These are phyloP conservation scores for Drosophila paracracens DNA, from an alignment of 2,888 invertebrate genomes.

Conservation along the genomic window DNA sequence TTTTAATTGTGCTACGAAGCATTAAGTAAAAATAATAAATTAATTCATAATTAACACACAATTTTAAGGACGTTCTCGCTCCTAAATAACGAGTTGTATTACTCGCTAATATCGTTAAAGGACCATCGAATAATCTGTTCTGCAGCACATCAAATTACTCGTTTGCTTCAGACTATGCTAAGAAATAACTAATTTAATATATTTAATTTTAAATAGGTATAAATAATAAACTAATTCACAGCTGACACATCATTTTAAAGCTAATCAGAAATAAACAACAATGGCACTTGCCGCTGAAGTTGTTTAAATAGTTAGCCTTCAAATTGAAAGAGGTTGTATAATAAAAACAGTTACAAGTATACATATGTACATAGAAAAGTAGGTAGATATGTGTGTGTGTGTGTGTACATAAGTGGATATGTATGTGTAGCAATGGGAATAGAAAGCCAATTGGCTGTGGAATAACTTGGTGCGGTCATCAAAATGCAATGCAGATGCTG, in stretches of 20 bases:
- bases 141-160: too few species aligned
- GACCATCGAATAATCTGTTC: background rate
- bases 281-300: slow-evolving; percentile 21
- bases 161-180: too few species aligned
- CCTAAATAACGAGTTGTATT: background rate
- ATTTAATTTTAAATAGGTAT: background rate
- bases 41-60: background rate
- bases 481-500: slow-evolving; percentile 60
- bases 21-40: background rate
- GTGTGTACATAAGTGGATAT: background rate
- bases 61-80: background rate
- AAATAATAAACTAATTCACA: background rate
- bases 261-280: slow-evolving; percentile 9
- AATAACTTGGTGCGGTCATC: slow-evolving; percentile 54
- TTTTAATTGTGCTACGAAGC: background rate
- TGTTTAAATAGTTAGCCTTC: slow-evolving; percentile 19
- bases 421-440: background rate
- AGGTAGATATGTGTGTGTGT: background rate
- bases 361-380: background rate
- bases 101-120: background rate
- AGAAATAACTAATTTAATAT: background rate
- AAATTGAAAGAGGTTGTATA: slow-evolving; percentile 43
- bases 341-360: slow-evolving; percentile 17
- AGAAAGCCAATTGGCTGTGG: slow-evolving; percentile 66
- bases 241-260: background rate